Evolutionary conservation across 2,797 vertebrate genomes (phyloP).

Genomic region (Chelonia mydas): DNA sequence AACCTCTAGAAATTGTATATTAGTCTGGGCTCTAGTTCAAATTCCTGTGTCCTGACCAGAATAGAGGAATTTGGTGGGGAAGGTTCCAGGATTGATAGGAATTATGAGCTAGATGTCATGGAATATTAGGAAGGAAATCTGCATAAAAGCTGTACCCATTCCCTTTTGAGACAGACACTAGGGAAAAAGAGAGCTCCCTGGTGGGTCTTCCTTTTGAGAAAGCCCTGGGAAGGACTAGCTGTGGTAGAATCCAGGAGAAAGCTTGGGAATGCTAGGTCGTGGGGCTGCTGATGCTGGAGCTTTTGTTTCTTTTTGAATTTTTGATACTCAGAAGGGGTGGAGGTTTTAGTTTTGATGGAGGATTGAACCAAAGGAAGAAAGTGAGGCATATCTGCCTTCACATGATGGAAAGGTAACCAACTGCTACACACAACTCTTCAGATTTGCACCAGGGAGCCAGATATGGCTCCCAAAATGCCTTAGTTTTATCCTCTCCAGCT

Average conservation of each 20-base stretch:
- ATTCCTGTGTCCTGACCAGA: not conserved
- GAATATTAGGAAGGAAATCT: not conserved
- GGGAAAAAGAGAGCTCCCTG: not conserved
- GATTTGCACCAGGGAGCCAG: not conserved
- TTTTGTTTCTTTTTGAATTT: not conserved
- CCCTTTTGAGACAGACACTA: not conserved
- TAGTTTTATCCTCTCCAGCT: not conserved
- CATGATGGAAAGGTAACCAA: not conserved
- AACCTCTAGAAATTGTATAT: not conserved
- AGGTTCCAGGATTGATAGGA: not conserved
- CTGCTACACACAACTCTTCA: accelerated
- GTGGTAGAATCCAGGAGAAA: not conserved
- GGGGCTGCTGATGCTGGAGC: not conserved
- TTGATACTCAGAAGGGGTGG: not conserved
- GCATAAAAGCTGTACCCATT: not conserved
- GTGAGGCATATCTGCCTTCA: not conserved
- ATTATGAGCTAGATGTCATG: not conserved
- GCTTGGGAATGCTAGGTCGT: not conserved
- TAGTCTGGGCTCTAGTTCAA: not conserved
- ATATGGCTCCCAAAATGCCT: not conserved
- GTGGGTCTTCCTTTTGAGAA: not conserved
- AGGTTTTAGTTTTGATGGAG: not conserved
- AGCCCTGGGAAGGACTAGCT: not conserved
- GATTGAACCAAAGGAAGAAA: not conserved
- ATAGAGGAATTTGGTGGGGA: not conserved